phyloP scores from a whole-genome alignment of 2,113 vertebrate genomes.

The Chauna torquata region DNA sequence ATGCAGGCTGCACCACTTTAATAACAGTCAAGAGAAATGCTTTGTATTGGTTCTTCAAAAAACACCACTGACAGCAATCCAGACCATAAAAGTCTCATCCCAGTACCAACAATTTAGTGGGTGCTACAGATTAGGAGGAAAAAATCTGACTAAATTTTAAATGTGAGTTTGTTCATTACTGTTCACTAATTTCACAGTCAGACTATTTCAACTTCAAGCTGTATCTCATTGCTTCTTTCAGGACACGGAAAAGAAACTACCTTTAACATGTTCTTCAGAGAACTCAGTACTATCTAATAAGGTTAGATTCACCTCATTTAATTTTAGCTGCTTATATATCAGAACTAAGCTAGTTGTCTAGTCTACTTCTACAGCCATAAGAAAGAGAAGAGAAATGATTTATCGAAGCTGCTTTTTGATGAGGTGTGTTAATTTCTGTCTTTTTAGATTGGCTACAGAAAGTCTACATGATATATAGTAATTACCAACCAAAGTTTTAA shows the following conservation, averaged over 20 bases:
- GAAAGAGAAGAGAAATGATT: background rate
- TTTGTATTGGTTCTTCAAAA: background rate
- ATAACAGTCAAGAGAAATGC: background rate
- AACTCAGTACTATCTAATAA: background rate
- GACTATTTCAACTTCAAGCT: conserved; percentile 2
- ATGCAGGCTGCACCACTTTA: background rate
- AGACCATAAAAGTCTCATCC: background rate
- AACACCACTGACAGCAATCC: background rate
- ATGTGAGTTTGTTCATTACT: background rate
- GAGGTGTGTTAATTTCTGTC: background rate
- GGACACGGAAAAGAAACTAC: background rate
- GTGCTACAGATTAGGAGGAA: background rate
- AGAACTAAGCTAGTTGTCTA: background rate
- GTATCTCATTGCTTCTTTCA: background rate
- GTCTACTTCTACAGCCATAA: background rate
- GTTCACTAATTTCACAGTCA: background rate
- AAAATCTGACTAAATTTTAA: background rate
- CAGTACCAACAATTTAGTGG: background rate
- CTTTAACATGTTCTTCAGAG: background rate
- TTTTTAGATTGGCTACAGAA: background rate
- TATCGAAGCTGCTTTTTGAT: background rate
- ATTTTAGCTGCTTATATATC: background rate
- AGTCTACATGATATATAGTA: background rate
- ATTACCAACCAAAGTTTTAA: background rate
- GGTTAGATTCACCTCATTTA: background rate